Evolutionary conservation across 2,113 vertebrate genomes (phyloP), one percentile per base, ranked within the genome.

Genomic region (Actenoides hombroni): DNA sequence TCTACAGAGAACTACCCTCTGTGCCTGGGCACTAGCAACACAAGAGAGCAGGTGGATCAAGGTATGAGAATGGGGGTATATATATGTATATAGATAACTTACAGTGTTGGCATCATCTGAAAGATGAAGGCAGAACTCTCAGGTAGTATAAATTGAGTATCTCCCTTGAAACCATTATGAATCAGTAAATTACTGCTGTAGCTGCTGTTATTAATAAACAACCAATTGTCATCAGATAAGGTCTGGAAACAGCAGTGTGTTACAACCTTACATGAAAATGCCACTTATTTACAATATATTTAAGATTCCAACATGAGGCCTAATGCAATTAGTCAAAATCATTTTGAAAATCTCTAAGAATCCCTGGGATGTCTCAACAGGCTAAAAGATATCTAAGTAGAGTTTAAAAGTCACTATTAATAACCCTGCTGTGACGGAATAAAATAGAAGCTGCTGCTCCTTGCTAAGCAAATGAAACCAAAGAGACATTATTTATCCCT

Each of bases 271-370:
- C 53, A 68, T 31, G 80, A 68, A 86, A 86, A 81, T 2, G 3
- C 21, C 35, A 75, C 25, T 81, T 96, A 92, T 90, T 88, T 88
- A 75, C 83, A 90, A 60, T 65, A 56, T 31, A 68, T 56, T 90
- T 95, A 95, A 61, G 81, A 87, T 86, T 93, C 25, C 49, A 76
- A 78, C 33, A 35, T 19, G 67, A 6, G 51, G 49, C 71, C 46
- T 91, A 92, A 96, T 94, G 77, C 37, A 94, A 94, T 95, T 95
- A 90, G 76, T 92, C 51, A 88, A 92, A 93, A 82, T 65, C 1
- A 59, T 96, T 94, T 92, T 79, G 44, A 87, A 95, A 94, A 87
- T 64, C 69, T 20, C 57, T 77, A 67, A 79, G 77, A 87, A 91
- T 77, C 74, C 49, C 54, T 57, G 76, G 77, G 88, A 89, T 5